phyloP scores from a whole-genome alignment of 2,113 vertebrate species.

The Phylloscopus trochiloides region DNA sequence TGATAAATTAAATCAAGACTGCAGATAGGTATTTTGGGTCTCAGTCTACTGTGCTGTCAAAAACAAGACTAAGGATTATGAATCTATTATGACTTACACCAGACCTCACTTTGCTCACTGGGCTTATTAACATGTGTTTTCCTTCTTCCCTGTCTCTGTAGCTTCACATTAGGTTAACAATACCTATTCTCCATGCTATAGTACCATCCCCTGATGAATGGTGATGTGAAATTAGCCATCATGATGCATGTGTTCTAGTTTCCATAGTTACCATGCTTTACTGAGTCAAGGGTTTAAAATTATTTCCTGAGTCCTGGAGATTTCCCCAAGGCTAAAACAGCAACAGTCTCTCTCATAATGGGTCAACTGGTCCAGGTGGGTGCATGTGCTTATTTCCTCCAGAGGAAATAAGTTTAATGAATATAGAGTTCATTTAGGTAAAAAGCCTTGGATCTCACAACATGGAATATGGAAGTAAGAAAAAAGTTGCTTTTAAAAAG shows the following conservation, averaged over 20 bases:
- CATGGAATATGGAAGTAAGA: background rate
- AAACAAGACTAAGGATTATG: background rate
- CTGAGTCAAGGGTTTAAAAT: slow-evolving; percentile 53
- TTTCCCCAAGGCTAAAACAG: slow-evolving; percentile 63
- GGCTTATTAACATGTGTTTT: background rate
- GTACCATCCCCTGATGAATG: background rate
- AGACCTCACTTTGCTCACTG: background rate
- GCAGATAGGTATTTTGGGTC: background rate
- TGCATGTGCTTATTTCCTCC: slow-evolving; percentile 57
- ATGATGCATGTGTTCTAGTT: background rate
- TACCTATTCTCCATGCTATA: background rate
- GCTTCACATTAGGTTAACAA: background rate
- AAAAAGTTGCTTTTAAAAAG: background rate
- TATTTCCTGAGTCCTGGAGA: slow-evolving; percentile 60
- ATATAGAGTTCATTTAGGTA: slow-evolving; percentile 24
- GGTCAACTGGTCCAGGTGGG: slow-evolving; percentile 45
- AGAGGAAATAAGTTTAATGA: slow-evolving; percentile 69
- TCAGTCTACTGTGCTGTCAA: background rate
- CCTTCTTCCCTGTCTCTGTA: background rate
- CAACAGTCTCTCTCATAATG: slow-evolving; percentile 45
- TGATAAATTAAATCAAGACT: background rate
- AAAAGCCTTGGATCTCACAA: slow-evolving; percentile 21
- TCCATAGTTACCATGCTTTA: slow-evolving; percentile 42
- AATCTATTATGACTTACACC: background rate
- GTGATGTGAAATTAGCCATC: slow-evolving; percentile 12